These are phyloP conservation scores for Protobothrops mucrosquamatus DNA, from an alignment of 2,113 vertebrate genomes.

Conservation along the genomic window DNA sequence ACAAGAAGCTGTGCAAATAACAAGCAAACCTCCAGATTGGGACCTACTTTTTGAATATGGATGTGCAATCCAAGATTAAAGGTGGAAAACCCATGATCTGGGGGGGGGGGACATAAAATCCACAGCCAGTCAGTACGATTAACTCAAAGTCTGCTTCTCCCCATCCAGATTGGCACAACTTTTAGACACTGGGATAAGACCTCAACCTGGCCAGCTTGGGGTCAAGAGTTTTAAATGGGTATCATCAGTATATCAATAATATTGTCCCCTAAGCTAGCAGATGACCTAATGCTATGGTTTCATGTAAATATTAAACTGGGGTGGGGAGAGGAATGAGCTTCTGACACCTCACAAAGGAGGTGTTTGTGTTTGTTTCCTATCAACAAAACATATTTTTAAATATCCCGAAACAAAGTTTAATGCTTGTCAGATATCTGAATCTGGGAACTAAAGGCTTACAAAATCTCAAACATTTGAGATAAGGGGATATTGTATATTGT, in stretches of 20 bases:
- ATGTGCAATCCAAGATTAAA: background rate
- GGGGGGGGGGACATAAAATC: background rate
- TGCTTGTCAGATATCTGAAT: background rate
- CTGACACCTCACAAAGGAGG: background rate
- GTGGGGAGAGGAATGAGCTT: background rate
- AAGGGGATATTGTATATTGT: too few relatives aligned
- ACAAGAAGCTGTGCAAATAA: background rate
- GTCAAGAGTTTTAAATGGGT: background rate
- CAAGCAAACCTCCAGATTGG: background rate
- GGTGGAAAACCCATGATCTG: background rate
- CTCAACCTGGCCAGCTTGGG: background rate
- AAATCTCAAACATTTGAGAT: background rate
- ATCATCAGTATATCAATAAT: background rate
- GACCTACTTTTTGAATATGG: background rate
- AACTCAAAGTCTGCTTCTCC: background rate
- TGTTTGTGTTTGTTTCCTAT: background rate
- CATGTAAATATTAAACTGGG: background rate
- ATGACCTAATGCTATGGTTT: background rate
- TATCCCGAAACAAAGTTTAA: background rate
- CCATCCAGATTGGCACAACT: background rate
- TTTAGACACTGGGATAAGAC: background rate
- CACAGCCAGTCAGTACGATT: background rate
- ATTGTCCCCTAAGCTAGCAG: background rate
- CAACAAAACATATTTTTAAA: background rate
- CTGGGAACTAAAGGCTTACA: background rate